Evolutionary conservation across 1,140 invertebrate species (phyloP).

Genomic region (Manduca sexta): DNA sequence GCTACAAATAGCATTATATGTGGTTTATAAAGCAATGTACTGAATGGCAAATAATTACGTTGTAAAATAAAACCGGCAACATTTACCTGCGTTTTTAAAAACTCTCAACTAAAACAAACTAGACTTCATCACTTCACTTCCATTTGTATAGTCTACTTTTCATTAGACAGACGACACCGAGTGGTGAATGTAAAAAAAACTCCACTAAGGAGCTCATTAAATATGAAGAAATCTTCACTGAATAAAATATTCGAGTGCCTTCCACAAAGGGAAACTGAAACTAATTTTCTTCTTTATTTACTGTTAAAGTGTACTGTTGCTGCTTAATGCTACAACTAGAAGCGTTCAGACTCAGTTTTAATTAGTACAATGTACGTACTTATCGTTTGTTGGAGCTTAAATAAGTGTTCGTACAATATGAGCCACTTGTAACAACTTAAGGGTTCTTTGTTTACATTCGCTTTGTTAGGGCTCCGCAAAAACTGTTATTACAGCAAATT

Average conservation of each 20-base stretch:
- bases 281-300: slow-evolving; percentile 54
- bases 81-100: too few relatives aligned
- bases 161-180: not conserved
- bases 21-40: too few relatives aligned
- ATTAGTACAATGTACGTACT: slow-evolving; percentile 53
- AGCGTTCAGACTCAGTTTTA: slow-evolving; percentile 46
- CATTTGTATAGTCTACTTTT: not conserved
- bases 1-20: too few relatives aligned
- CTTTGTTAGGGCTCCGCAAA: too few relatives aligned
- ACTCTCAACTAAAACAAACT: too few relatives aligned
- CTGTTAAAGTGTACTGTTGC: slow-evolving; percentile 30
- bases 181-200: slow-evolving; percentile 5
- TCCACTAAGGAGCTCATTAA: slow-evolving; percentile 18
- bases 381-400: slow-evolving; percentile 42
- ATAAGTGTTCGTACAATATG: slow-evolving; percentile 16
- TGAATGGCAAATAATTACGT: too few relatives aligned
- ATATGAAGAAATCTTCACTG: slow-evolving; percentile 17
- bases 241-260: slow-evolving; percentile 25
- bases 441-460: slow-evolving; percentile 26
- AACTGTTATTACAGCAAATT: too few relatives aligned
- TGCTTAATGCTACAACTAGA: slow-evolving; percentile 9
- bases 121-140: too few relatives aligned
- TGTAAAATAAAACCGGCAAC: too few relatives aligned
- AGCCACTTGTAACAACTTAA: slow-evolving; percentile 20
- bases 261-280: slow-evolving; percentile 32